A percentile compares a stretch with the other conserved stretches of the same genome.
Conservation (phyloP, 2,888 invertebrate species). For the Priapulus caudatus region DNA sequence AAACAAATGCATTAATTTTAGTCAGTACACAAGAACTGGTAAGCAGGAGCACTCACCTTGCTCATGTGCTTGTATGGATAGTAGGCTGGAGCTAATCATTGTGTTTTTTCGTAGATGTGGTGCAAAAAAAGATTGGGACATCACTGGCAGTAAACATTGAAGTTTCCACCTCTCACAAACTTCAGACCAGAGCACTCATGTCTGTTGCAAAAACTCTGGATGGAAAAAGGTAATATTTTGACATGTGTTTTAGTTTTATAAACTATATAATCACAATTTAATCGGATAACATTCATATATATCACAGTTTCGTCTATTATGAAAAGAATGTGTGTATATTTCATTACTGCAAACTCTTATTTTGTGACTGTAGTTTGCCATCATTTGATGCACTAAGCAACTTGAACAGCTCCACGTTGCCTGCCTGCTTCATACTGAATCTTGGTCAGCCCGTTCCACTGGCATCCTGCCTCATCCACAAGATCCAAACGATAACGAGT, state of each 20-base stretch:
- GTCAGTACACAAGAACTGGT: too few species aligned
- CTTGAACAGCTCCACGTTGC: conserved; percentile 74
- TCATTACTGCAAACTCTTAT: too few species aligned
- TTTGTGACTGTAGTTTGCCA: conserved; percentile 48
- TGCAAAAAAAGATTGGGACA: conserved; percentile 59
- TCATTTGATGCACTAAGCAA: conserved; percentile 65
- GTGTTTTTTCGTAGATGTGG: conserved; percentile 39
- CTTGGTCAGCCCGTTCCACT: conserved; percentile 75
- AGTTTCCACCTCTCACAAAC: conserved; percentile 68
- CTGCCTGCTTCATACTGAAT: conserved; percentile 74
- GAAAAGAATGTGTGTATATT: conserved; percentile 11
- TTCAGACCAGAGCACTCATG: conserved; percentile 48
- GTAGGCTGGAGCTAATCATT: too few species aligned
- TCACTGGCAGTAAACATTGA: conserved; percentile 82
- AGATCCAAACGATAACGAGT: conserved; percentile 47
- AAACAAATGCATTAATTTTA: too few species aligned
- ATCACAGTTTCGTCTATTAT: conserved; percentile 11
- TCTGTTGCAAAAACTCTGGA: conserved; percentile 47
- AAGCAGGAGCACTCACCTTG: too few species aligned
- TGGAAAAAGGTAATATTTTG: conserved; percentile 54
- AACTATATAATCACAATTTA: too few species aligned
- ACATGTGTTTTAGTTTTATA: too few species aligned
- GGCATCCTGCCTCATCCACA: conserved; percentile 58
- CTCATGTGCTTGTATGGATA: too few species aligned
- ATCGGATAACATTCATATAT: too few species aligned